Evolutionary conservation across 2,797 vertebrate species (phyloP), one percentile per base, ranked within the genome.

Genomic region (Argya squamiceps): DNA sequence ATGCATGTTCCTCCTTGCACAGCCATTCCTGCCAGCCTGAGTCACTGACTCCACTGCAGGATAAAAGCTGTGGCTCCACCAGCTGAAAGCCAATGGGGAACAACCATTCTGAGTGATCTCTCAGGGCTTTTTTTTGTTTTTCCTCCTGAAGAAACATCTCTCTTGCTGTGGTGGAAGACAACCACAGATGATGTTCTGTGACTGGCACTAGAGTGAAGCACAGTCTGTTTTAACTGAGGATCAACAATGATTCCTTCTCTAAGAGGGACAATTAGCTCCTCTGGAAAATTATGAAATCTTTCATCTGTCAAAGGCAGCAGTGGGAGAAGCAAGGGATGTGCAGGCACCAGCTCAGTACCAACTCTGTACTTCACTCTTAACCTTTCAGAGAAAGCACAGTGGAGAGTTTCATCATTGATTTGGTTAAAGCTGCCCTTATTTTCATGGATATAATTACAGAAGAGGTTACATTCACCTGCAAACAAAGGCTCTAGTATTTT

Each of bases 401-500:
- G 30, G 24, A 81, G 75, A 89, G 36, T 84, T 52, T 94, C 62
- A 70, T 89, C 37, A 52, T 1, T 50, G 58, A 22, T 44, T 85
- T 77, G 70, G 65, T 92, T 78, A 93, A 96, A 91, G 71, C 70
- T 74, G 26, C n/a, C 30, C 55, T 78, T 92, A 52, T 85, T 92
- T 87, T 41, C 32, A 21, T 79, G 32, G 34, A 2, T 76, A 30
- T 70, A 62, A 68, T 86, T 53, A 39, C 18, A 69, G 65, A 94
- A 73, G 79, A 84, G 46, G 21, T 49, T 78, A 29, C 43, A 78
- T 71, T 95, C 69, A 63, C 83, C 44, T 86, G 32, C 58, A 92
- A 87, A 90, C 89, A 96, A 88, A 91, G 39, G 29, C 73, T 92
- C 15, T 78, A 71, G 62, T 89, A 65, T 53, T 69, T 13, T 50